Evolutionary conservation across 2,113 vertebrate genomes (phyloP), one percentile per base, ranked within the genome.

Genomic region (Lepisosteus osseus): DNA sequence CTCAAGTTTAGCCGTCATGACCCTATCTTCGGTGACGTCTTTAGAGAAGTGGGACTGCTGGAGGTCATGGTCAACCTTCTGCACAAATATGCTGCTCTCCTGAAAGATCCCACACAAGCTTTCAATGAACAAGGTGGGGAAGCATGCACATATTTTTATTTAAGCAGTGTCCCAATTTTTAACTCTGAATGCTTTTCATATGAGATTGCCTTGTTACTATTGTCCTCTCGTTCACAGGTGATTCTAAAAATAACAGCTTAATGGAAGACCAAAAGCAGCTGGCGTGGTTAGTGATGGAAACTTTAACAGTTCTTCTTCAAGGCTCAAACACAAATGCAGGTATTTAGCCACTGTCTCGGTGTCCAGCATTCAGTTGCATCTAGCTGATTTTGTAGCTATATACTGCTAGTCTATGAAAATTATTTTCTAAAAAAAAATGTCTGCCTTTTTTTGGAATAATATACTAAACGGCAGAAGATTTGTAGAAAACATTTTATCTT

Each of bases 1-100:
- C 92, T 97, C 15, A 98, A 97, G 80, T 94, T 99, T 72, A 90
- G 93, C 54, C 89, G 95, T 14, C 97, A 99, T 2, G 95, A 99
- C 88, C 90, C 90, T 40, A 94, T 99, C 80, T 99, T 99, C 90
- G 95, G 95, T 73, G 97, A 99, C 78, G 97, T 99, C 55, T 96
- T 98, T 88, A 92, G 97, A 74, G 97, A 99, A 90, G 96, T 99
- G 57, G 97, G 97, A 6, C 93, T 99, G 79, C 87, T 99, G 77
- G 97, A 99, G 86, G 96, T 98, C 77, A 94, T 99, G 90, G 97
- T 99, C 69, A 99, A 96, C 83, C 93, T 99, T 82, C 88, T 99
- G 79, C 97, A 99, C 87, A 98, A 99, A 84, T 99, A 99, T n/a
- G 95, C 97, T 54, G 97, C 97, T 63, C 89, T 98, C 82, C 85